Percentiles rank a stretch among this genome's conserved stretches.
phyloP scores from a whole-genome alignment of 2,797 vertebrate genomes.

The Xenopus petersii region DNA sequence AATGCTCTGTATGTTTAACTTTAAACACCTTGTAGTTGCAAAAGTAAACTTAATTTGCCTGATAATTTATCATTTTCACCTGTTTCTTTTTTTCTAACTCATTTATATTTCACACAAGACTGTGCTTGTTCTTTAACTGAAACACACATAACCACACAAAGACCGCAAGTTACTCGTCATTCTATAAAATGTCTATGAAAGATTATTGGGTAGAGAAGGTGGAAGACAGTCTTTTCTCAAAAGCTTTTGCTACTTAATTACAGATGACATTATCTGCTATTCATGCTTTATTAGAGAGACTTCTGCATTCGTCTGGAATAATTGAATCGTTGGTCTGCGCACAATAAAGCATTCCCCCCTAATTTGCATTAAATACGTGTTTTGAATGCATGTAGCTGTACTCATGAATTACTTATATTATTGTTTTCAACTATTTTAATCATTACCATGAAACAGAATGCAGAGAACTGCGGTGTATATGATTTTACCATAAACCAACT shows the following conservation, averaged over 20 bases:
- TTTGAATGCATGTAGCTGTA: slow-evolving; percentile 11
- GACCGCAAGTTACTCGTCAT: slow-evolving; percentile 8
- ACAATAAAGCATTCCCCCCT: slow-evolving; percentile 17
- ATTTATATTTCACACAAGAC: too few species aligned
- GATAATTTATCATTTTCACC: too few species aligned
- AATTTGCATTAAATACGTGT: slow-evolving; percentile 34
- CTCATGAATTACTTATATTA: slow-evolving; percentile 4
- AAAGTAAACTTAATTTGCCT: too few species aligned
- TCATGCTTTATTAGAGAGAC: slow-evolving; percentile 18
- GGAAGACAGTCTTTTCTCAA: slow-evolving; percentile 13
- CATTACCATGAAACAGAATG: background rate
- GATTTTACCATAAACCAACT: too few species aligned
- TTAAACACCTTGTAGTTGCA: too few species aligned
- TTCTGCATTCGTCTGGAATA: slow-evolving; percentile 30
- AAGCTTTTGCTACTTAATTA: slow-evolving; percentile 31
- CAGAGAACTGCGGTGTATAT: background rate
- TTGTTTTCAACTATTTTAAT: background rate
- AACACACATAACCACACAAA: slow-evolving; percentile 9
- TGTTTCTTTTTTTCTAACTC: too few species aligned
- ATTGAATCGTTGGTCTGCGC: slow-evolving; percentile 19
- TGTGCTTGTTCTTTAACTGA: slow-evolving; percentile 17
- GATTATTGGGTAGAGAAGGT: slow-evolving; percentile 1
- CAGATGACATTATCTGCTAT: slow-evolving; percentile 27
- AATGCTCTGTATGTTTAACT: too few species aligned
- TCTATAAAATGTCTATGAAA: slow-evolving; percentile 21